phyloP scores from a whole-genome alignment of 1,140 invertebrate species.

The Cotesia chilonis region DNA sequence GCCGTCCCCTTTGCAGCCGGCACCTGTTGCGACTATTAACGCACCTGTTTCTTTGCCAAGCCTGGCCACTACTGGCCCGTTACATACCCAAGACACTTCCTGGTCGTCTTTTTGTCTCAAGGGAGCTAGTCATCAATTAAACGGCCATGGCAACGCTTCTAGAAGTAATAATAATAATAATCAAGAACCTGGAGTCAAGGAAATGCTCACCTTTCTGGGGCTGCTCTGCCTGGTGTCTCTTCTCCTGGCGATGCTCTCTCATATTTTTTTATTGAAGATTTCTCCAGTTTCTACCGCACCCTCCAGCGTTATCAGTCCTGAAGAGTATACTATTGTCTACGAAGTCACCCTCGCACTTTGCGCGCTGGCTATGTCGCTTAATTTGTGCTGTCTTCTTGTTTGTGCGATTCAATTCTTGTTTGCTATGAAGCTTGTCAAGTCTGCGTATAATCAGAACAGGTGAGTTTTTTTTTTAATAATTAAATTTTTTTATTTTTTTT shows the following conservation, averaged over 20 bases:
- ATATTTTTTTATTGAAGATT: conserved; percentile 87
- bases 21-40: conserved; percentile 45
- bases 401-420: conserved; percentile 95
- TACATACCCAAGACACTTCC: conserved; percentile 61
- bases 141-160: conserved; percentile 49
- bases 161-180: conserved; percentile 57
- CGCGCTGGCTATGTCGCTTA: conserved; percentile 85
- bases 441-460: conserved; percentile 65
- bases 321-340: conserved; percentile 87
- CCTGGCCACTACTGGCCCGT: conserved; percentile 15
- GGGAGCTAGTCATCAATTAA: conserved; percentile 8
- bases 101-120: conserved; percentile 64
- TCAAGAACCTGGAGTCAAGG: conserved; percentile 73
- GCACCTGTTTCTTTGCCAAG: conserved; percentile 25
- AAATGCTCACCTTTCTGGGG: conserved; percentile 86
- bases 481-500: conserved; percentile 5
- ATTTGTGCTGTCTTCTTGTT: conserved; percentile 89
- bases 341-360: conserved; percentile 90
- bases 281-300: conserved; percentile 71
- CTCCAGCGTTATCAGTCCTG: conserved; percentile 70
- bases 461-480: conserved; percentile 42
- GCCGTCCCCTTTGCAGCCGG: conserved; percentile 49
- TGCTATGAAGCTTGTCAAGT: conserved; percentile 87
- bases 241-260: conserved; percentile 80
- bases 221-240: conserved; percentile 85